phyloP scores from a whole-genome alignment of 2,888 invertebrate genomes.

The Hypomecis punctinalis region DNA sequence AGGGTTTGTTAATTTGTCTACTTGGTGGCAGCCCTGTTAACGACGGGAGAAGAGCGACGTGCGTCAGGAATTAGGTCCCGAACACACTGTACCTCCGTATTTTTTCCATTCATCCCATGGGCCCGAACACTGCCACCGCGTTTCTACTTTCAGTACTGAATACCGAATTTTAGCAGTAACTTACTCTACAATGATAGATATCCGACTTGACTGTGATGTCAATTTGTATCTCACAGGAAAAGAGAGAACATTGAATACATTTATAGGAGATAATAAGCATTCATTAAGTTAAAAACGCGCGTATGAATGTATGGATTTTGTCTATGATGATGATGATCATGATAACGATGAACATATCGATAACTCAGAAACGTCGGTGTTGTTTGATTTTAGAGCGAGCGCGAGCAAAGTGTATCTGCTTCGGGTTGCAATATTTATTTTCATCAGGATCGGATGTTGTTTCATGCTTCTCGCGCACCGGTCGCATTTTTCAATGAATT shows the following conservation, averaged over 20 bases:
- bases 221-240: slow-evolving; percentile 30
- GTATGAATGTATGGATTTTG: no score
- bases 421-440: no score
- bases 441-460: no score
- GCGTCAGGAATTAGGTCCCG: slow-evolving; percentile 72
- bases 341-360: no score
- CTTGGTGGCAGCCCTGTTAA: slow-evolving; percentile 62
- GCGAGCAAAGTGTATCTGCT: no score
- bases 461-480: no score
- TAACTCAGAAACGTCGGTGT: no score
- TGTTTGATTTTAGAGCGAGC: no score
- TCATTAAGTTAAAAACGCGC: no score
- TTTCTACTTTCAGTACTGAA: not conserved
- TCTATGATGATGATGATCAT: no score
- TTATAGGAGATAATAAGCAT: no score
- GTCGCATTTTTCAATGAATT: no score
- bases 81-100: slow-evolving; percentile 59
- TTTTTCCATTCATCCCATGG: slow-evolving; percentile 50
- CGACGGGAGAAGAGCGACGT: slow-evolving; percentile 69
- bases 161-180: slow-evolving; percentile 39
- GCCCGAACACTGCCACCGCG: slow-evolving; percentile 10
- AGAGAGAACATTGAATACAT: not conserved
- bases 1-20: not conserved
- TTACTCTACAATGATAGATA: slow-evolving; percentile 67
- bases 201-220: slow-evolving; percentile 47